These are phyloP conservation scores for Nowickia ferox DNA, from an alignment of 2,888 invertebrate species.

Conservation along the genomic window DNA sequence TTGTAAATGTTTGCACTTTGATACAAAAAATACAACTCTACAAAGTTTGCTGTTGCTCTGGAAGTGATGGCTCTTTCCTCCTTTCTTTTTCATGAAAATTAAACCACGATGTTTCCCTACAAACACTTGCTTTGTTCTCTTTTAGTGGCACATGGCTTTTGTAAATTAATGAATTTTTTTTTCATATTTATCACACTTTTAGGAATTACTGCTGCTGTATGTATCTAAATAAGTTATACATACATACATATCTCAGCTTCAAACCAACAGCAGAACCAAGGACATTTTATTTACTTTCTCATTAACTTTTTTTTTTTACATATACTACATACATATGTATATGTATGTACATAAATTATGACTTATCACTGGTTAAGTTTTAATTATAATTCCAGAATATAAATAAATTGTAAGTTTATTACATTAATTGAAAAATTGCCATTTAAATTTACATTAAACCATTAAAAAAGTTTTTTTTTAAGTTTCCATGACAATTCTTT, in stretches of 20 bases:
- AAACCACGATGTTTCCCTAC: slow-evolving; percentile 1
- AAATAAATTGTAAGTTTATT: background rate
- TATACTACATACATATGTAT: background rate
- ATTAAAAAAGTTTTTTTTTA: too few species aligned
- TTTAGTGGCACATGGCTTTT: slow-evolving; percentile 1
- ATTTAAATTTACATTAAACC: background rate
- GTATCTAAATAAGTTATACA: background rate
- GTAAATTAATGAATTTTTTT: background rate
- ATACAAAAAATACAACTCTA: slow-evolving; percentile 30
- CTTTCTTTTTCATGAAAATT: background rate
- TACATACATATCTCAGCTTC: background rate
- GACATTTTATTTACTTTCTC: slow-evolving; percentile 50
- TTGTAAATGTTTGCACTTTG: slow-evolving; percentile 16
- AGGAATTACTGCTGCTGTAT: too few species aligned
- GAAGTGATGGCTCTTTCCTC: background rate
- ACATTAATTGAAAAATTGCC: background rate
- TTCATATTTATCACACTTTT: too few species aligned
- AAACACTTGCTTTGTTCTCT: slow-evolving; percentile 36
- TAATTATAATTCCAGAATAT: background rate
- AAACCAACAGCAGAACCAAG: slow-evolving; percentile 19
- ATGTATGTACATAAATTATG: background rate
- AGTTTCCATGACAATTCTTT: too few species aligned
- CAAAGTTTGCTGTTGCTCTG: background rate
- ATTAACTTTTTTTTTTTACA: slow-evolving; percentile 12
- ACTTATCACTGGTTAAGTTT: background rate